phyloP scores from a whole-genome alignment of 1,140 invertebrate species.

The Matsumurasca onukii region DNA sequence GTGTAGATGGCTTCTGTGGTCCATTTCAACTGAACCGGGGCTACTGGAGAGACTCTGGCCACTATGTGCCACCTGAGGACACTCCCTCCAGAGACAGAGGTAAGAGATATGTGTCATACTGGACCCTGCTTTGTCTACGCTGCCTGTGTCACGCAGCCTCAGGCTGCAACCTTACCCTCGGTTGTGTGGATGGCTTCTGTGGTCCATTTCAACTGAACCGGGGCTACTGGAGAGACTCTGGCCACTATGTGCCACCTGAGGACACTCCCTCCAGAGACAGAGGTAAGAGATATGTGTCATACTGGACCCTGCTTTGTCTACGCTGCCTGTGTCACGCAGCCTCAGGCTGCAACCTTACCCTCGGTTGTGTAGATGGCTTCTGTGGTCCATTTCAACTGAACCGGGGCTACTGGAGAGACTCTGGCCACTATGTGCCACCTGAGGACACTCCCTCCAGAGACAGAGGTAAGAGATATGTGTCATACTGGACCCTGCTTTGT shows the following conservation, averaged over 20 bases:
- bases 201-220: constrained; percentile 62
- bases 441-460: constrained; percentile 51
- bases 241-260: constrained; percentile 52
- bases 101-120: constrained; percentile 39
- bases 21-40: constrained; percentile 61
- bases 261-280: constrained; percentile 50
- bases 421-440: constrained; percentile 53
- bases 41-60: constrained; percentile 63
- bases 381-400: constrained; percentile 63
- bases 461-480: constrained; percentile 45
- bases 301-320: constrained; percentile 51
- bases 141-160: constrained; percentile 59
- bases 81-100: constrained; percentile 48
- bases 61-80: constrained; percentile 53
- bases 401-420: constrained; percentile 61
- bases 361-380: constrained; percentile 54
- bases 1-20: constrained; percentile 55
- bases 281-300: constrained; percentile 43
- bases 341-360: constrained; percentile 53
- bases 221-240: constrained; percentile 62
- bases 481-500: constrained; percentile 49
- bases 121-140: constrained; percentile 53
- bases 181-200: constrained; percentile 54
- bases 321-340: constrained; percentile 60
- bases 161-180: constrained; percentile 53